Evolutionary conservation across 2,113 vertebrate genomes (phyloP), one percentile per base, ranked within the genome.

Genomic region (Corythaeola cristata): DNA sequence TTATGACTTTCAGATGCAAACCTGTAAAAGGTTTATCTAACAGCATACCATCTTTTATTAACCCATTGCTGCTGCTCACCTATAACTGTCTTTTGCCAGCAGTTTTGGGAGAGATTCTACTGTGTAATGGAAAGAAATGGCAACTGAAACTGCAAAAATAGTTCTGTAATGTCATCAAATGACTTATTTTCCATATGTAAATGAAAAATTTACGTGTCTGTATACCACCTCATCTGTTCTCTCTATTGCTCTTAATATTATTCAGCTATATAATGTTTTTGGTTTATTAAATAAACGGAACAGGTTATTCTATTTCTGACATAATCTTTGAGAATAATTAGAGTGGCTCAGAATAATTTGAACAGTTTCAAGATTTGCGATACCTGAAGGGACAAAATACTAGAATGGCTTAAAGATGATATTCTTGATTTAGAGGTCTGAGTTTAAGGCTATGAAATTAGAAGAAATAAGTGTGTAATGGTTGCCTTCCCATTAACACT

Each of bases 1-100:
- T 98, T 98, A 98, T 97, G 97, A 97, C 97, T 98, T 98, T 98
- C 97, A 98, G 97, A 97, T 98, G 97, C 93, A 97, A 97, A 98
- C 95, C 97, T 98, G 96, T 95, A 96, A 96, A 97, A 98, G 64
- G 93, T 96, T 98, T 97, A 98, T 97, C 96, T 97, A 91, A 96
- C 91, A 86, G 83, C 90, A 89, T 91, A 87, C 96, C 33, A 30
- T 94, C 77, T 90, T 94, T 95, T 95, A 89, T 98, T 98, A 98
- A 98, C 96, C 96, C 97, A 52, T 97, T 94, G 76, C 79, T 93
- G 78, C 77, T 95, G 79, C 94, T 98, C 68, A 94, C 96, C 95
- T 84, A 60, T 84, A 72, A 76, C 71, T 85, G 23, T 88, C 45
- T 75, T 94, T 92, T 73, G 30, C 77, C 26, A 72, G 37, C 55